Evolutionary conservation across 2,797 vertebrate genomes (phyloP).

Genomic region (Oreochromis grahami): DNA sequence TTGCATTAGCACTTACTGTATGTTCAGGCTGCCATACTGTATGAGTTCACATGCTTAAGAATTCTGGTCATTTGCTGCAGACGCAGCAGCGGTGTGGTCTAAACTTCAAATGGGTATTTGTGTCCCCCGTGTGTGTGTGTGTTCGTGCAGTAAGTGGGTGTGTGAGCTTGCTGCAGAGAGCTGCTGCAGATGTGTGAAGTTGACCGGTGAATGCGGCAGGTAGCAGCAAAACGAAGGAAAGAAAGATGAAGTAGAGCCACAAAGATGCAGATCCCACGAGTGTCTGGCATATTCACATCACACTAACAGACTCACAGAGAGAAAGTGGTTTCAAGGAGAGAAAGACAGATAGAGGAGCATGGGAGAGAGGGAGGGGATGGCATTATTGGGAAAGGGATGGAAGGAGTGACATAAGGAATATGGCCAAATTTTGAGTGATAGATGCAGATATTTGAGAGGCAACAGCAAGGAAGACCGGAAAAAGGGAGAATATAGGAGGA

Average conservation of each 20-base stretch:
- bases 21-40: conserved; percentile 4
- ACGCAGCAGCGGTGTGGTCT: not conserved
- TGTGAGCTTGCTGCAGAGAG: conserved; percentile 69
- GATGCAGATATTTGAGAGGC: conserved; percentile 1
- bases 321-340: conserved; percentile 21
- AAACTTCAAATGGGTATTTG: conserved; percentile 46
- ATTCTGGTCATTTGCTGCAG: conserved; percentile 11
- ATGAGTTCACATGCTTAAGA: not conserved
- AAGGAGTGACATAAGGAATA: conserved; percentile 37
- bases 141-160: conserved; percentile 44
- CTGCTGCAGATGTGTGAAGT: conserved; percentile 73
- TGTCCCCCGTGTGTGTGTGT: conserved; percentile 11
- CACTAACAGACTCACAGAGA: conserved; percentile 29
- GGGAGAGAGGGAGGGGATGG: conserved; percentile 16
- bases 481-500: not conserved
- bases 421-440: conserved; percentile 12
- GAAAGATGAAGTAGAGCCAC: conserved; percentile 10
- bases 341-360: conserved; percentile 37
- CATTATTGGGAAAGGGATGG: conserved; percentile 10
- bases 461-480: not conserved
- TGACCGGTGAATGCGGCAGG: conserved; percentile 78
- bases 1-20: conserved; percentile 14
- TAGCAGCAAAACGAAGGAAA: conserved; percentile 36
- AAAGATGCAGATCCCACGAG: conserved; percentile 33
- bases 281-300: conserved; percentile 43